These are phyloP conservation scores for Hormiphora californensis DNA, from an alignment of 37 sponge, comb jelly and placozoan species.

Conservation along the genomic window DNA sequence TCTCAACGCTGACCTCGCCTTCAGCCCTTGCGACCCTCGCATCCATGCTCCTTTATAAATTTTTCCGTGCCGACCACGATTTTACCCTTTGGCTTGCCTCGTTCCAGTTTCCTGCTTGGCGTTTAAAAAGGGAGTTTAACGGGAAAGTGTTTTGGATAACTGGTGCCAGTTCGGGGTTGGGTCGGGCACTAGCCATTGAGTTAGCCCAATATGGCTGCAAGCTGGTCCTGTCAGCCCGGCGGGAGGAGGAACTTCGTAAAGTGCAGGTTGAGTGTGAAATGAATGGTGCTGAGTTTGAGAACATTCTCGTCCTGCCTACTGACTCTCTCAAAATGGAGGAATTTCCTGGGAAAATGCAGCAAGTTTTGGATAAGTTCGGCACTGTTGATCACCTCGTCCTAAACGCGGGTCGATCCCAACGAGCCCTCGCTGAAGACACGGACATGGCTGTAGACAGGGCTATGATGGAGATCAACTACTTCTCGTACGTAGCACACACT, in stretches of 20 bases:
- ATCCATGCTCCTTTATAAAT: constrained; percentile 7
- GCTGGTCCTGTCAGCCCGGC: constrained; percentile 82
- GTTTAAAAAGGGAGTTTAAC: not conserved
- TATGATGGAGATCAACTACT: constrained; percentile 68
- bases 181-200: constrained; percentile 67
- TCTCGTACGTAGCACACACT: constrained; percentile 80
- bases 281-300: not conserved
- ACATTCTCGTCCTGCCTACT: not conserved
- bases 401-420: constrained; percentile 88
- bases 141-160: constrained; percentile 94
- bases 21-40: too few species aligned
- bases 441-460: constrained; percentile 66
- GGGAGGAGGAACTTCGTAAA: constrained; percentile 68
- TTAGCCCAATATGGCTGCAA: constrained; percentile 66
- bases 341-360: not conserved
- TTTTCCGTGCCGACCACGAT: constrained; percentile 1
- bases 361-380: not conserved
- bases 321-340: constrained; percentile 27
- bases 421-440: constrained; percentile 69
- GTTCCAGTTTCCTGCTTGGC: not conserved
- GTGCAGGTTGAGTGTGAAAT: constrained; percentile 57
- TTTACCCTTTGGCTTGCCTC: not conserved
- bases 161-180: constrained; percentile 91
- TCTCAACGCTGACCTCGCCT: too few species aligned
- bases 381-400: constrained; percentile 80